These are phyloP conservation scores for Philereme transversata DNA, from an alignment of 2,888 invertebrate genomes.

Conservation along the genomic window DNA sequence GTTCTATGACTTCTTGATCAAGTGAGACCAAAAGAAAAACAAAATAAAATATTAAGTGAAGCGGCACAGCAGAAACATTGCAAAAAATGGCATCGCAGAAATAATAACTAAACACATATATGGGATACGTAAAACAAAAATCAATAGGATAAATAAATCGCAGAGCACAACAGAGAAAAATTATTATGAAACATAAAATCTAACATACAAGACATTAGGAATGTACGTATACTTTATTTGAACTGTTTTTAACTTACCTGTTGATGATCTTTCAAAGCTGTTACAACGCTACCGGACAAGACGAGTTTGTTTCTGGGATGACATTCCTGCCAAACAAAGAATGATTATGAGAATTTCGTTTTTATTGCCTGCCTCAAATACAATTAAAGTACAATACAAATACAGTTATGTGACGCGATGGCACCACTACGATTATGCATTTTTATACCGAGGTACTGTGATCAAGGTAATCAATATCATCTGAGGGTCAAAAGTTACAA, in stretches of 20 bases:
- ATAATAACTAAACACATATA: constrained; percentile 10
- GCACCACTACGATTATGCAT: too few species aligned
- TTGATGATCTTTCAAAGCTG: not conserved
- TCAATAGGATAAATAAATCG: constrained; percentile 23
- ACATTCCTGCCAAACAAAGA: constrained; percentile 8
- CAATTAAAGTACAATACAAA: too few species aligned
- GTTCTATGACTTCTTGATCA: constrained; percentile 40
- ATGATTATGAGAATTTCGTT: not conserved
- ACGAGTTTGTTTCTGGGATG: not conserved
- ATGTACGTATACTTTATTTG: not conserved
- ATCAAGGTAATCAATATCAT: too few species aligned
- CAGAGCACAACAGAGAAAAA: constrained; percentile 11
- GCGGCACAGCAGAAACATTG: constrained; percentile 43
- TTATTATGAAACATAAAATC: constrained; percentile 2
- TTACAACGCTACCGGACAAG: not conserved
- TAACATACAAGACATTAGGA: not conserved
- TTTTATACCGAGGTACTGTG: too few species aligned
- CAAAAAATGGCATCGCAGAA: constrained; percentile 36
- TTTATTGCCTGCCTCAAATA: too few species aligned
- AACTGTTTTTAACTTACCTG: constrained; percentile 9
- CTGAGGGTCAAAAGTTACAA: too few species aligned
- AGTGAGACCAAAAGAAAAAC: constrained; percentile 2
- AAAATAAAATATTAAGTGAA: constrained; percentile 37
- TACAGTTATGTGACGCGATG: too few species aligned
- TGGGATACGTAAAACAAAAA: constrained; percentile 4